These are phyloP conservation scores for Drosophila nr. perissopoda DNA, from an alignment of 2,888 invertebrate species.

Conservation along the genomic window DNA sequence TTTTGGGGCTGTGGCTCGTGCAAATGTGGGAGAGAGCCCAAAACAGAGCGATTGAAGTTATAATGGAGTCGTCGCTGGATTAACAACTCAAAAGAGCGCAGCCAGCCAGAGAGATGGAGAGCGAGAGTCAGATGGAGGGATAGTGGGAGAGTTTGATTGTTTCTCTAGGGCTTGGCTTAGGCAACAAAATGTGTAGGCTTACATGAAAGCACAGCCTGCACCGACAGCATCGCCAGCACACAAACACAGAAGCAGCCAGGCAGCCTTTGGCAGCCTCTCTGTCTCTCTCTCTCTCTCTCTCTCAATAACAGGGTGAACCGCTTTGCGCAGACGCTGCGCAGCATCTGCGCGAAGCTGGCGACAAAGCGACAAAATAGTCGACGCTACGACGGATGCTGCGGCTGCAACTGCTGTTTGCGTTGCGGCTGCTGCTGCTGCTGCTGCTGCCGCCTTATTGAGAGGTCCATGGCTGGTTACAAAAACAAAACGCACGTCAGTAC, in stretches of 20 bases:
- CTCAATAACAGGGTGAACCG: conserved; percentile 66
- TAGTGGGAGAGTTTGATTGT: conserved; percentile 14
- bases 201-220: conserved; percentile 25
- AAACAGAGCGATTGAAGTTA: conserved; percentile 52
- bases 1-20: conserved; percentile 78
- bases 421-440: conserved; percentile 20
- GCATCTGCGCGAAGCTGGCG: conserved; percentile 55
- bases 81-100: conserved; percentile 42
- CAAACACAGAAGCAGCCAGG: conserved; percentile 11
- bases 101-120: conserved; percentile 16
- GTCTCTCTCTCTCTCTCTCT: conserved; percentile 9
- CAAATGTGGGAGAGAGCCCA: conserved; percentile 54
- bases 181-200: conserved; percentile 33
- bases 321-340: conserved; percentile 71
- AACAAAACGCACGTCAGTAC: conserved; percentile 80
- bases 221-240: conserved; percentile 7
- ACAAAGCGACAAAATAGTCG: conserved; percentile 51
- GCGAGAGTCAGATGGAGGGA: background rate
- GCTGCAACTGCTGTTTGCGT: background rate
- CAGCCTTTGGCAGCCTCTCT: background rate
- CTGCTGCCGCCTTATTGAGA: conserved; percentile 40
- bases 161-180: conserved; percentile 67
- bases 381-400: conserved; percentile 29
- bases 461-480: conserved; percentile 74
- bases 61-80: conserved; percentile 65